phyloP scores from a whole-genome alignment of 2,888 invertebrate species.

The Campopleginae sp. region DNA sequence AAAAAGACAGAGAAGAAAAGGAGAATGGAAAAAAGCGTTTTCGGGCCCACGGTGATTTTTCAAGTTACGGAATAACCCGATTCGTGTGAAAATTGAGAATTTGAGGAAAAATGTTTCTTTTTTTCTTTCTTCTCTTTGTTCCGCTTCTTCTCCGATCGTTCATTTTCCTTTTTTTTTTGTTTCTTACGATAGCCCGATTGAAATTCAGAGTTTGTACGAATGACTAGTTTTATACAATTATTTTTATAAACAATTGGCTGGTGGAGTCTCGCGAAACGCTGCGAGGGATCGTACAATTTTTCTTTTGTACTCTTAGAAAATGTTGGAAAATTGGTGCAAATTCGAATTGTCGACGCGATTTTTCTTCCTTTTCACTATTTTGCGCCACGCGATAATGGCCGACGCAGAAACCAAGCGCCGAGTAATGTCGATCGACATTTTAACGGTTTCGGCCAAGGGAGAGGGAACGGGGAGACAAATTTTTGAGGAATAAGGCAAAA shows the following conservation, averaged over 20 bases:
- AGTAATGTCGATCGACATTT: neutral
- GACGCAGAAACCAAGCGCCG: neutral
- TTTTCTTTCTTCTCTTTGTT: constrained; percentile 13
- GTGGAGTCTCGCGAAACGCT: constrained; percentile 73
- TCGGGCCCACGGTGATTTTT: neutral
- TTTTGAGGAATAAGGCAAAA: neutral
- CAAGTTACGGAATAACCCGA: neutral
- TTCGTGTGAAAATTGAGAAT: neutral
- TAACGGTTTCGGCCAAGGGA: neutral
- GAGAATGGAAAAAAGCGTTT: constrained; percentile 38
- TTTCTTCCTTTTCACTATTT: neutral
- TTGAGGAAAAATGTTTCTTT: neutral
- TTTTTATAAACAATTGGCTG: constrained; percentile 84
- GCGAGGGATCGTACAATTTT: constrained; percentile 59
- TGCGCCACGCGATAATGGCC: neutral
- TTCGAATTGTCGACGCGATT: neutral
- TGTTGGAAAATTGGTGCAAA: neutral
- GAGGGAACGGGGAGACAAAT: neutral
- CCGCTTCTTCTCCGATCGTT: constrained; percentile 33
- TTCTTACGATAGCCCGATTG: constrained; percentile 81
- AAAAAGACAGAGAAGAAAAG: constrained; percentile 37
- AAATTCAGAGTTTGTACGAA: constrained; percentile 83
- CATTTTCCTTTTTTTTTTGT: constrained; percentile 69
- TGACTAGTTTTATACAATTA: constrained; percentile 84
- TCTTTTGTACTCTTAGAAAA: constrained; percentile 1